Percentiles rank a stretch among this genome's conserved stretches.
phyloP scores from a whole-genome alignment of 2,888 invertebrate genomes.

The Magallana nippona region DNA sequence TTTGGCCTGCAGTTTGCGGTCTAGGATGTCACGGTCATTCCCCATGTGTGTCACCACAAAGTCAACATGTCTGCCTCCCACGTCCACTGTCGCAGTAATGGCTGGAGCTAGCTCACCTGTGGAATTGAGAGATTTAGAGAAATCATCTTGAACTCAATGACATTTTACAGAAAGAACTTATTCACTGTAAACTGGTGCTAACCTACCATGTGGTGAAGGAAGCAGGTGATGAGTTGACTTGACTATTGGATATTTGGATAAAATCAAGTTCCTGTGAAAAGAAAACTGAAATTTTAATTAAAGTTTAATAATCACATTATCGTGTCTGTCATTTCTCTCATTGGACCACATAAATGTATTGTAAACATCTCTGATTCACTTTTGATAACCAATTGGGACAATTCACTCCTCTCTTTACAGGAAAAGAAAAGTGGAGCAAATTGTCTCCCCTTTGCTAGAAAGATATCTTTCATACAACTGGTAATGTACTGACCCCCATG shows the following conservation, averaged over 20 bases:
- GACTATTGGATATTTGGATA: slow-evolving; percentile 80
- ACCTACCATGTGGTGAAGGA: slow-evolving; percentile 79
- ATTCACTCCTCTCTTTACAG: too few relatives aligned
- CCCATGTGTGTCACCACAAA: slow-evolving; percentile 81
- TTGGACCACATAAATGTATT: too few relatives aligned
- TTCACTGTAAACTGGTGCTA: too few relatives aligned
- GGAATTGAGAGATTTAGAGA: slow-evolving; percentile 1
- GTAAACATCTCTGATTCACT: too few relatives aligned
- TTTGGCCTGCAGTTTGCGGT: slow-evolving; percentile 78
- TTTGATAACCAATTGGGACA: too few relatives aligned
- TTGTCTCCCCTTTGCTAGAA: too few relatives aligned
- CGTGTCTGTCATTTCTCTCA: too few relatives aligned
- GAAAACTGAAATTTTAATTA: slow-evolving; percentile 65
- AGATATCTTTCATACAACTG: too few relatives aligned
- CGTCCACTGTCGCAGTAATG: slow-evolving; percentile 79
- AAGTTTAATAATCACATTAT: slow-evolving; percentile 5
- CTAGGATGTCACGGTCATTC: slow-evolving; percentile 79
- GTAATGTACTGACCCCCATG: slow-evolving; percentile 77
- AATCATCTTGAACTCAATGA: too few relatives aligned
- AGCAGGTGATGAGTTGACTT: slow-evolving; percentile 78
- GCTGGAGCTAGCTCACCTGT: slow-evolving; percentile 80
- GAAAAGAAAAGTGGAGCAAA: not conserved
- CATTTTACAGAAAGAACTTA: too few relatives aligned
- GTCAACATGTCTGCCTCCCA: slow-evolving; percentile 77
- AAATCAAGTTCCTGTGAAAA: slow-evolving; percentile 75